Base-by-base conservation (phyloP, 1,140 invertebrate genomes). In the Radopholus similis region DNA sequence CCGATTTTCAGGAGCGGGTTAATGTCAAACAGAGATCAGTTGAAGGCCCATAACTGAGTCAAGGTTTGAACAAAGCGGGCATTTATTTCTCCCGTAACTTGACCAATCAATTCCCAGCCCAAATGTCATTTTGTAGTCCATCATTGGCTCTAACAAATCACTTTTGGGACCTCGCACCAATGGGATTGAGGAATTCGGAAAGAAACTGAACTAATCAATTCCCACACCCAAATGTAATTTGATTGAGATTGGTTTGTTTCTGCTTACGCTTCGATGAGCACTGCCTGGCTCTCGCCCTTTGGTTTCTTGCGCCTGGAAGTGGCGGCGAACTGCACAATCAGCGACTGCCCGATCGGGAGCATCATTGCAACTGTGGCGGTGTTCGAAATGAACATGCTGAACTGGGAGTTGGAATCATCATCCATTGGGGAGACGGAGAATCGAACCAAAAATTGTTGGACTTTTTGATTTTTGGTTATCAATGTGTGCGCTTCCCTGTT, bases 311-410 rank as follows among this genome's bases (percentile, higher is more conserved):
- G 21, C 18, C 9, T 15, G 18, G 21, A 62, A 62, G 23, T 62
- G 1, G 38, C 21, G 28, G 21, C 59, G 28, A 75, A 55, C 49
- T 74, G 75, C 11, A 68, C 38, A 35, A 71, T 75, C 13, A 75
- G 74, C 21, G 74, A 77, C 34, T 77, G 63, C 26, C 44, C 72
- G 54, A 72, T 72, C 2, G 69, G 71, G 15, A 72, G 56, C 71
- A 75, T 71, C 74, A 76, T 76, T 21, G 74, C 74, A 15, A 71
- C 71, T 15, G 74, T 77, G 15, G 74, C 74, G 8, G 75, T 77
- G 75, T 86, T 85, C 44, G 74, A 82, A 51, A 86, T 85, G 82
- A 84, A 86, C 83, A 85, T 85, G 13, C 44, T 70, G 38, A 58
- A 68, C 6, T n/a, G 40, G 55, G 35, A n/a, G 37, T 49, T 37